These are phyloP conservation scores for Notarius lentiginosus DNA, from an alignment of 2,113 vertebrate genomes.

Conservation along the genomic window DNA sequence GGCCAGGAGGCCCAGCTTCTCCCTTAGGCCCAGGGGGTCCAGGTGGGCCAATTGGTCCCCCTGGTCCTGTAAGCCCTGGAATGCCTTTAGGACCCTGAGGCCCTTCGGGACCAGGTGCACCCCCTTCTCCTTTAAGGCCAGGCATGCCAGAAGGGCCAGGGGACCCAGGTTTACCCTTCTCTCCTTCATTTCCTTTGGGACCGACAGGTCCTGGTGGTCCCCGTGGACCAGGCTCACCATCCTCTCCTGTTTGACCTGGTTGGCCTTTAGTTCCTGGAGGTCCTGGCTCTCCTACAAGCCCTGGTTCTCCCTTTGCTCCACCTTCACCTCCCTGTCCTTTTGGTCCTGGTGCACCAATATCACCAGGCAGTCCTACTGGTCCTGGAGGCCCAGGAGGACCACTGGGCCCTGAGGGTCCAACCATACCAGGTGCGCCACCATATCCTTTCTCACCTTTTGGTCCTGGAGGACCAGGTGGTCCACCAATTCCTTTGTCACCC, in stretches of 20 bases:
- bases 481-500: slow-evolving; percentile 85
- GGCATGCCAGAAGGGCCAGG: slow-evolving; percentile 78
- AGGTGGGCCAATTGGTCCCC: slow-evolving; percentile 84
- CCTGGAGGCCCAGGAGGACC: slow-evolving; percentile 82
- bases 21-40: slow-evolving; percentile 86
- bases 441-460: slow-evolving; percentile 89
- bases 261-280: slow-evolving; percentile 86
- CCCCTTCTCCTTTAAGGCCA: slow-evolving; percentile 83
- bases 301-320: slow-evolving; percentile 84
- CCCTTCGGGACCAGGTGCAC: slow-evolving; percentile 81
- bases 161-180: slow-evolving; percentile 83
- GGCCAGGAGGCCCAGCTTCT: slow-evolving; percentile 80
- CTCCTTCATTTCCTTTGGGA: slow-evolving; percentile 86
- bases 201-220: slow-evolving; percentile 83
- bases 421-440: slow-evolving; percentile 80
- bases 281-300: slow-evolving; percentile 83
- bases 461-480: slow-evolving; percentile 79
- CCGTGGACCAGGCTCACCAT: slow-evolving; percentile 83
- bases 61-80: slow-evolving; percentile 84
- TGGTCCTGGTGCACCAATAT: slow-evolving; percentile 81
- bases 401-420: slow-evolving; percentile 80
- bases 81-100: slow-evolving; percentile 90
- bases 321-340: slow-evolving; percentile 86
- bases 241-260: slow-evolving; percentile 85
- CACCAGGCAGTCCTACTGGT: slow-evolving; percentile 82